A percentile compares a stretch with the other conserved stretches of the same genome.
Conservation (phyloP, 92 coral and sea anemone genomes). For the Desmophyllum pertusum region DNA sequence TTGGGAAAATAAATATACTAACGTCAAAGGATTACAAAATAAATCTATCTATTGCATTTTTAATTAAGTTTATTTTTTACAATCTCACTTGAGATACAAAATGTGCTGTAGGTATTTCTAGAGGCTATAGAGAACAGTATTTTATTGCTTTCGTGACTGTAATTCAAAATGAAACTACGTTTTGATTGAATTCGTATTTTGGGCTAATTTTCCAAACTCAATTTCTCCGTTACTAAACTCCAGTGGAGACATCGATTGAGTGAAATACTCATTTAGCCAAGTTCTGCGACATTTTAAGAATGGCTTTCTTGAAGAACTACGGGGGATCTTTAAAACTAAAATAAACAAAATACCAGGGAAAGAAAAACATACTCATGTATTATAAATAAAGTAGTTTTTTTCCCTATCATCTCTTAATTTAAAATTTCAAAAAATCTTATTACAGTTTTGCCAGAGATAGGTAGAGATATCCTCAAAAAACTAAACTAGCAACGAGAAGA, state of each 20-base stretch:
- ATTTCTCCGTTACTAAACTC: neutral
- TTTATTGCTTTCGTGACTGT: too few species aligned
- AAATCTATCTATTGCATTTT: neutral
- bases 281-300: neutral
- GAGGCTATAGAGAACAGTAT: too few species aligned
- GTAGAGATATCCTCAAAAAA: too few species aligned
- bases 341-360: neutral
- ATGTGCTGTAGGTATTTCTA: too few species aligned
- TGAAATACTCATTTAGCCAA: neutral
- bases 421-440: too few species aligned
- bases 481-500: neutral
- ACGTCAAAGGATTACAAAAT: neutral
- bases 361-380: neutral
- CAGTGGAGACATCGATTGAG: neutral
- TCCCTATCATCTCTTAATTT: too few species aligned
- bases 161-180: neutral
- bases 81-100: neutral
- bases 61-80: neutral
- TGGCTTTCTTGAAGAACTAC: neutral
- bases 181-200: neutral
- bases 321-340: neutral
- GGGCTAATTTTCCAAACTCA: too few species aligned
- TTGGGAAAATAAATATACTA: neutral
- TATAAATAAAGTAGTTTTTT: too few species aligned
- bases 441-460: too few species aligned